phyloP scores from a whole-genome alignment of 2,888 invertebrate genomes.

The Apodemia hepburni region DNA sequence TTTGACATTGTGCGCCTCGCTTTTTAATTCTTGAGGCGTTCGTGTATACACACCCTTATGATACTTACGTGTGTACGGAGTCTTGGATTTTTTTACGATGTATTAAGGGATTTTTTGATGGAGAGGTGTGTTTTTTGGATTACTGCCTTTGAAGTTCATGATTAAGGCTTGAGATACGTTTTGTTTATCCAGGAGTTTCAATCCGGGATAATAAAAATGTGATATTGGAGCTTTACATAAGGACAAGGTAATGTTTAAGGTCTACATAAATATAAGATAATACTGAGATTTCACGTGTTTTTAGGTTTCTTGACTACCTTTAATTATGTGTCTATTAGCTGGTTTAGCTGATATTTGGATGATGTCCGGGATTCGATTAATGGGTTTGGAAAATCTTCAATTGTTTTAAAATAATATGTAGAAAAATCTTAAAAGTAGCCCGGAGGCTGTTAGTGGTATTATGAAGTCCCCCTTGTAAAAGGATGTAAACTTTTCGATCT shows the following conservation, averaged over 20 bases:
- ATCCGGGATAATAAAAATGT: conserved; percentile 9
- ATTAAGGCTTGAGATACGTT: conserved; percentile 61
- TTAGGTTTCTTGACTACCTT: too few relatives aligned
- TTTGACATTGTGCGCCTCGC: conserved; percentile 74
- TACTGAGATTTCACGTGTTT: too few relatives aligned
- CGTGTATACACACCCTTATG: conserved; percentile 60
- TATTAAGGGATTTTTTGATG: conserved; percentile 59
- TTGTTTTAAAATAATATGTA: neutral
- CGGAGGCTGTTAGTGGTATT: too few relatives aligned
- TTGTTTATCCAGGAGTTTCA: conserved; percentile 55
- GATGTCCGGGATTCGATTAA: neutral
- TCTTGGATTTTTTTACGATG: conserved; percentile 44
- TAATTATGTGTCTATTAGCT: too few relatives aligned
- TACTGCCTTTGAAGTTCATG: conserved; percentile 67
- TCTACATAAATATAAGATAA: neutral
- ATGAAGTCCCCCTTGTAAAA: too few relatives aligned
- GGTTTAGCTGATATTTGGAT: neutral
- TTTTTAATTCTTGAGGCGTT: conserved; percentile 71
- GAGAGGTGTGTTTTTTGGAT: conserved; percentile 73
- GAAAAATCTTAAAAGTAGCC: too few relatives aligned
- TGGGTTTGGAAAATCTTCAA: neutral
- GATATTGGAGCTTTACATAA: neutral
- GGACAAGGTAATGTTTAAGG: neutral
- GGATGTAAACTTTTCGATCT: too few relatives aligned
- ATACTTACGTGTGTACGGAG: conserved; percentile 42